These are phyloP conservation scores for Drosophila kanapiae DNA, from an alignment of 1,140 invertebrate genomes.

Conservation along the genomic window DNA sequence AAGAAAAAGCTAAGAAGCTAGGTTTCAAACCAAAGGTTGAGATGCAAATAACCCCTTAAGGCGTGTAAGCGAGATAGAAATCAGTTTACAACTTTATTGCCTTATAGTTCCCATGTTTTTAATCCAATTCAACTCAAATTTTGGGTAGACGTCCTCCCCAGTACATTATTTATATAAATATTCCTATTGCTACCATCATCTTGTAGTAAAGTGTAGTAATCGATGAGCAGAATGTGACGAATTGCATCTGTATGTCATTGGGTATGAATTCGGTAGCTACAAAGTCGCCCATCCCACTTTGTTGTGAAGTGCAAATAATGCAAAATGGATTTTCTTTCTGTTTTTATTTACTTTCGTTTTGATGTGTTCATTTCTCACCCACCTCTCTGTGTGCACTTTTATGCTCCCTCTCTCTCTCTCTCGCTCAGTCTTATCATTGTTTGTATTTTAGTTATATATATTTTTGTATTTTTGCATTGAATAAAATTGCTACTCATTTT, in stretches of 20 bases:
- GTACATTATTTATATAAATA: too few species aligned
- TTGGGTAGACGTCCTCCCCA: too few species aligned
- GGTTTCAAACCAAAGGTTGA: too few species aligned
- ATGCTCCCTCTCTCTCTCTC: constrained; percentile 18
- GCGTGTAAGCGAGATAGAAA: neutral
- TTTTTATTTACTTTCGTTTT: constrained; percentile 25
- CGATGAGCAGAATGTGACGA: neutral
- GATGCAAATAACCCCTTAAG: neutral
- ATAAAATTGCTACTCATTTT: constrained; percentile 29
- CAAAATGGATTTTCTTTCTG: constrained; percentile 23
- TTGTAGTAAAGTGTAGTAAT: neutral
- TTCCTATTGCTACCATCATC: neutral
- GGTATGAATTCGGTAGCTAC: neutral
- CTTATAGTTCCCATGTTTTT: neutral
- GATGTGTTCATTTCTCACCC: constrained; percentile 5
- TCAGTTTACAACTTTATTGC: neutral
- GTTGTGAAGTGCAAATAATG: constrained; percentile 37
- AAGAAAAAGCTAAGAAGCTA: too few species aligned
- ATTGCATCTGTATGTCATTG: constrained; percentile 22
- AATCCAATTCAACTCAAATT: neutral
- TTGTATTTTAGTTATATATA: constrained; percentile 29
- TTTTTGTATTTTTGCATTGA: constrained; percentile 43
- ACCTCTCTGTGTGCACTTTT: constrained; percentile 22
- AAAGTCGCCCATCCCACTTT: neutral
- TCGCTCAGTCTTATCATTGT: constrained; percentile 45